Percentiles rank a stretch among this genome's conserved stretches.
phyloP scores from a whole-genome alignment of 2,797 vertebrate genomes.

The Neopelma chrysocephalum region DNA sequence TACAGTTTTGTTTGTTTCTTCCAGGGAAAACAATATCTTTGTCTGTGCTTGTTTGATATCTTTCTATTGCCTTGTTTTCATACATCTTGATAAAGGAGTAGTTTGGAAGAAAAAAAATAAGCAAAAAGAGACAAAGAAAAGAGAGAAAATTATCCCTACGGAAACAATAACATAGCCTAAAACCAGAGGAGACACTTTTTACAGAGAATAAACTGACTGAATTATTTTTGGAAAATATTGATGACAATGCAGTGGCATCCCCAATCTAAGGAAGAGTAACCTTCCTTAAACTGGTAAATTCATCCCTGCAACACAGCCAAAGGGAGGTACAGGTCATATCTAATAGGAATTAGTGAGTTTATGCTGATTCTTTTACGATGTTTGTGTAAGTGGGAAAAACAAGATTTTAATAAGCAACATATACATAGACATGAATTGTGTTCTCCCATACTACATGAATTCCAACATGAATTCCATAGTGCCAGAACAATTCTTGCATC shows the following conservation, averaged over 20 bases:
- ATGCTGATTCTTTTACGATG: neutral
- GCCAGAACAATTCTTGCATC: neutral
- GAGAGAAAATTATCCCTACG: neutral
- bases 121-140: neutral
- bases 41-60: neutral
- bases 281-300: neutral
- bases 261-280: neutral
- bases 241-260: neutral
- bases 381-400: neutral
- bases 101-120: neutral
- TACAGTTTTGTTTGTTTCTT: neutral
- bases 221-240: neutral
- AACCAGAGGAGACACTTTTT: neutral
- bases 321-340: neutral
- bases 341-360: neutral
- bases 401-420: neutral
- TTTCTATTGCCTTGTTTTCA: neutral
- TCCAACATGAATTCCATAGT: neutral
- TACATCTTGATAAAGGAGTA: neutral
- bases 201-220: neutral
- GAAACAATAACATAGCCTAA: neutral
- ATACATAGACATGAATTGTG: neutral
- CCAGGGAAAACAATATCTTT: neutral
- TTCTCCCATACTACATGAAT: neutral
- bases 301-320: neutral